A percentile compares a stretch with the other conserved stretches of the same genome.
Evolutionary conservation across 2,797 vertebrate species (phyloP).

Genomic region (Chromis chromis): DNA sequence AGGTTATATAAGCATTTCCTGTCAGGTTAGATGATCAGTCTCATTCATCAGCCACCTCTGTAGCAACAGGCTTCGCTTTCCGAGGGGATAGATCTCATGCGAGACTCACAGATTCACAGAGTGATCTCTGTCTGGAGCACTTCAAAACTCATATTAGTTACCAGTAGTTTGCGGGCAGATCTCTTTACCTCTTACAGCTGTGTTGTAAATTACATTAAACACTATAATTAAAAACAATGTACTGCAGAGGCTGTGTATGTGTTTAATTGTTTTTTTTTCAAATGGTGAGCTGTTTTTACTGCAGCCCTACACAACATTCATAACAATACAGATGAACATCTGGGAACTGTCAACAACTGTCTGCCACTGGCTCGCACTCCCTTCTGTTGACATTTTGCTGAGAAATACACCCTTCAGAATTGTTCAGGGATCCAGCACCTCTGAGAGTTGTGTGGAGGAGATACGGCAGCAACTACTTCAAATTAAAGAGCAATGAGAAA

Average conservation of each 20-base stretch:
- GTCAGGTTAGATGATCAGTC: constrained; percentile 61
- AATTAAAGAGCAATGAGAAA: constrained; percentile 29
- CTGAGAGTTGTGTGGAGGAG: constrained; percentile 14
- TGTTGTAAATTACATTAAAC: constrained; percentile 32
- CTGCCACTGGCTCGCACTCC: constrained; percentile 43
- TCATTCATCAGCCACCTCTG: constrained; percentile 57
- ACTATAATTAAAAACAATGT: constrained; percentile 9
- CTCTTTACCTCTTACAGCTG: constrained; percentile 25
- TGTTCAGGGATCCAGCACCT: constrained; percentile 24
- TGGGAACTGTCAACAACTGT: constrained; percentile 52
- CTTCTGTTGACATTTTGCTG: constrained; percentile 29
- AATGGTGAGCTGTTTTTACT: constrained; percentile 20
- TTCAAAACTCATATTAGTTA: constrained; percentile 32
- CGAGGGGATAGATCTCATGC: constrained; percentile 23
- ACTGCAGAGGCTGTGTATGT: constrained; percentile 2
- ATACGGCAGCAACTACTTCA: constrained; percentile 15
- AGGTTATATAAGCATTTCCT: constrained; percentile 63
- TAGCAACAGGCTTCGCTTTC: constrained; percentile 32
- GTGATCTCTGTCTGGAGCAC: constrained; percentile 20
- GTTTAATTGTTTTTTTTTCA: constrained; percentile 14
- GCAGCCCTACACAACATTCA: constrained; percentile 27
- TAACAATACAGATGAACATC: constrained; percentile 42
- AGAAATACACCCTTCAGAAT: constrained; percentile 38
- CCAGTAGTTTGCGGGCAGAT: neutral
- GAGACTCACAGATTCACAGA: constrained; percentile 16